Evolutionary conservation across 1,140 invertebrate genomes (phyloP).

Genomic region (Stenopsyche tienmushanensis): DNA sequence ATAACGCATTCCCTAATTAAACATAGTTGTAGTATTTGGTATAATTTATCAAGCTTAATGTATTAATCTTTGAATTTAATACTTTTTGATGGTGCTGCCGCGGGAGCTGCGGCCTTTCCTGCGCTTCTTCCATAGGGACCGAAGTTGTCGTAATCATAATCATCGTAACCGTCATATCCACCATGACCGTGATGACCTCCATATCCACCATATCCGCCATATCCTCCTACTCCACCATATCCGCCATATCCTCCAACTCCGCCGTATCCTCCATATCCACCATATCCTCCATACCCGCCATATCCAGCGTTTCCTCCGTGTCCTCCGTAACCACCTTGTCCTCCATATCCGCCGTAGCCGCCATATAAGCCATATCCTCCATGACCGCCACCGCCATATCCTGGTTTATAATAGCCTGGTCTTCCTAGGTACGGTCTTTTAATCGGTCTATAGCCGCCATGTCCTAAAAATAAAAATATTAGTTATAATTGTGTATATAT

Average conservation of each 20-base stretch:
- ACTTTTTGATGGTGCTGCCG: constrained; percentile 15
- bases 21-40: constrained; percentile 18
- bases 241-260: constrained; percentile 40
- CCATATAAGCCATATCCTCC: constrained; percentile 9
- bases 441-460: constrained; percentile 37
- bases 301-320: constrained; percentile 16
- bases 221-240: constrained; percentile 28
- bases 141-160: constrained; percentile 27
- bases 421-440: constrained; percentile 22
- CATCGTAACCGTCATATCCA: constrained; percentile 33
- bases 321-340: constrained; percentile 4
- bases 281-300: constrained; percentile 19
- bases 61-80: background rate
- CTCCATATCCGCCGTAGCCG: constrained; percentile 2
- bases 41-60: constrained; percentile 1
- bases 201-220: constrained; percentile 31
- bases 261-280: constrained; percentile 10
- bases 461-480: constrained; percentile 33
- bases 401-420: constrained; percentile 40
- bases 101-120: constrained; percentile 18
- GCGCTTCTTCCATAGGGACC: constrained; percentile 34
- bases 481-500: background rate
- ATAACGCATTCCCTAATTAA: no score
- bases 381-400: constrained; percentile 24
- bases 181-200: constrained; percentile 39